phyloP scores from a whole-genome alignment of 2,113 vertebrate genomes.

The Megaleporinus macrocephalus region DNA sequence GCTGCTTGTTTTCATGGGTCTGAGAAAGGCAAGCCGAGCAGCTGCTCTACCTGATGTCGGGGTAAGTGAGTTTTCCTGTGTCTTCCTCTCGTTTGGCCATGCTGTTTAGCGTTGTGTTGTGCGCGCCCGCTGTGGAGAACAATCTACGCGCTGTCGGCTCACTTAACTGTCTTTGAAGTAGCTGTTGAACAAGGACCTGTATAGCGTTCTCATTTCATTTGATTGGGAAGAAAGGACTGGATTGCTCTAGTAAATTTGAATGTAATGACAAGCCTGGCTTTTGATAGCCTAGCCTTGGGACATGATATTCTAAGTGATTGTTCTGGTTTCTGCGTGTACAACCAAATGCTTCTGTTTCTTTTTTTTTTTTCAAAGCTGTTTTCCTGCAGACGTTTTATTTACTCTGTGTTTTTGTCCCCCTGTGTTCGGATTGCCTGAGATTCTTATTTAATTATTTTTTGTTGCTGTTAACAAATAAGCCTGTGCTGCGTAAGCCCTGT shows the following conservation, averaged over 20 bases:
- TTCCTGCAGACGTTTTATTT: conserved; percentile 11
- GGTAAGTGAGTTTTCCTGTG: neutral
- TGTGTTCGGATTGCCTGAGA: neutral
- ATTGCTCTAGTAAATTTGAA: conserved; percentile 33
- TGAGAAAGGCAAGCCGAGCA: neutral
- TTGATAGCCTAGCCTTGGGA: conserved; percentile 26
- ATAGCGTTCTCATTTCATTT: neutral
- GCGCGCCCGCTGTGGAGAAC: neutral
- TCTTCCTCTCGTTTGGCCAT: neutral
- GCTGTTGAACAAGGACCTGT: neutral
- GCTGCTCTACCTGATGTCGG: neutral
- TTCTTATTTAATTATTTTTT: neutral
- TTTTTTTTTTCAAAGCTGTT: conserved; percentile 1
- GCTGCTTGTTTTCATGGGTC: neutral
- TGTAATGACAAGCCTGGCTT: conserved; percentile 12
- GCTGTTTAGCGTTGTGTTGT: neutral
- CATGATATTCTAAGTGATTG: conserved; percentile 35
- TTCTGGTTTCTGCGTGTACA: conserved; percentile 5
- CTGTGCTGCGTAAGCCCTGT: neutral
- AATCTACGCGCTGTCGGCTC: neutral
- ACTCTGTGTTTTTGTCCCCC: neutral
- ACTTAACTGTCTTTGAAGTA: neutral
- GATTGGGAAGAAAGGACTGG: neutral
- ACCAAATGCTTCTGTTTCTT: conserved; percentile 13
- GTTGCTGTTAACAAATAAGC: neutral